Conservation (phyloP, 2,888 invertebrate species). For the Cryptosula pallasiana region DNA sequence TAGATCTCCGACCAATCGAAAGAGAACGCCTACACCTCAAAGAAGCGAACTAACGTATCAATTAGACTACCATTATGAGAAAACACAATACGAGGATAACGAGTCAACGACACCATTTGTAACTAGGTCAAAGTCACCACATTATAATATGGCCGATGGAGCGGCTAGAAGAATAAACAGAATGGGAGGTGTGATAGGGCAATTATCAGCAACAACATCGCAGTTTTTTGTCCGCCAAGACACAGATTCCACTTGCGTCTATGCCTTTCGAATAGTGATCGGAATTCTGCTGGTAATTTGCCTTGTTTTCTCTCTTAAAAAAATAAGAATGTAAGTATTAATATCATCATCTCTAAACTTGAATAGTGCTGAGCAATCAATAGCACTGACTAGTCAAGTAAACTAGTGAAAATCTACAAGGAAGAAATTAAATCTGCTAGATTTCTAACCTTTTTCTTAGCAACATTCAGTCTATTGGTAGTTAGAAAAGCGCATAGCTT, state of each 20-base stretch:
- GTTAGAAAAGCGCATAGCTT: no score
- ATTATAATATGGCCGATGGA: neutral
- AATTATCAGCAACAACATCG: neutral
- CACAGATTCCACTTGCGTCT: neutral
- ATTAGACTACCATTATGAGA: neutral
- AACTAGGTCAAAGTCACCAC: neutral
- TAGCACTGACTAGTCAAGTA: no score
- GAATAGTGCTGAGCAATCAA: no score
- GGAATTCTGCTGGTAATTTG: neutral
- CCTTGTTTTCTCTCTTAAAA: neutral
- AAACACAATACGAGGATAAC: no score
- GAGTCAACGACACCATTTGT: neutral
- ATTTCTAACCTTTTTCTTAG: no score
- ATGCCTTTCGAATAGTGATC: neutral
- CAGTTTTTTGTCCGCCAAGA: slow-evolving; percentile 3
- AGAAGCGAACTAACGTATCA: neutral
- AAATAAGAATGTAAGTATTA: neutral
- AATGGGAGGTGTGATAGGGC: neutral
- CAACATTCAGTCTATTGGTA: no score
- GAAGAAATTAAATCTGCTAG: no score
- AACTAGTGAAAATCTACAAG: no score
- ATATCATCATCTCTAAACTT: no score
- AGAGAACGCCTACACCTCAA: neutral
- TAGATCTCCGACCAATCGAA: neutral
- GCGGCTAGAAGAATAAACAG: neutral